Evolutionary conservation across 2,797 vertebrate species (phyloP), one percentile per base, ranked within the genome.

Genomic region (Sciurus vulgaris): DNA sequence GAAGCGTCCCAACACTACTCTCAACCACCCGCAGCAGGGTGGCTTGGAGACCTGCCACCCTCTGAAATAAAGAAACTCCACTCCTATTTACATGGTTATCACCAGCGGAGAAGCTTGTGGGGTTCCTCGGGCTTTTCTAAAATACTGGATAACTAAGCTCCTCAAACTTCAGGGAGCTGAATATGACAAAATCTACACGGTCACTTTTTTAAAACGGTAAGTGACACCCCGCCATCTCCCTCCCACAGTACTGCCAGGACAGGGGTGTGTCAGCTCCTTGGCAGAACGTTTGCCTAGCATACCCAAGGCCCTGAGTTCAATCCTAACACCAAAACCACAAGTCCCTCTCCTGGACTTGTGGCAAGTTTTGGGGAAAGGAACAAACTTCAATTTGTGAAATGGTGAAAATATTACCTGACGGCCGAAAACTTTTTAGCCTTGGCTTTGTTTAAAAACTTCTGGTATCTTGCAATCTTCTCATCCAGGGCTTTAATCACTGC

Each of bases 351-450:
- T 35, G 24, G 28, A 33, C 30, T 73, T 41, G 7, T 0, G 7
- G 70, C 44, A 89, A 74, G 28, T 38, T 41, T 79, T 28, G 11
- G 30, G 56, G n/a, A 69, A 94, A 88, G 7, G 20, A 69, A 93
- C 4, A 35, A 69, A 47, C 2, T 0, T 0, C n/a, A 77, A 12
- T 6, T 73, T 0, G 1, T 72, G 28, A 91, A 20, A 63, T 35
- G 61, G 86, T 10, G 7, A 91, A 44, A 56, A 15, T 79, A 35
- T 24, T 97, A 99, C 99, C 99, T 99, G 98, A 99, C 99, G 73
- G 99, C 99, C 7, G 99, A 99, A 97, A 99, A 99, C 97, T 99
- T 99, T 96, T 99, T 99, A 96, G 99, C 99, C 97, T 99, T 99
- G 96, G 99, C 99, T 95, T 99, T 99, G 97, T 99, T 99, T 98